Evolutionary conservation across 2,888 invertebrate genomes (phyloP).

Genomic region (Oeneis ivallda): DNA sequence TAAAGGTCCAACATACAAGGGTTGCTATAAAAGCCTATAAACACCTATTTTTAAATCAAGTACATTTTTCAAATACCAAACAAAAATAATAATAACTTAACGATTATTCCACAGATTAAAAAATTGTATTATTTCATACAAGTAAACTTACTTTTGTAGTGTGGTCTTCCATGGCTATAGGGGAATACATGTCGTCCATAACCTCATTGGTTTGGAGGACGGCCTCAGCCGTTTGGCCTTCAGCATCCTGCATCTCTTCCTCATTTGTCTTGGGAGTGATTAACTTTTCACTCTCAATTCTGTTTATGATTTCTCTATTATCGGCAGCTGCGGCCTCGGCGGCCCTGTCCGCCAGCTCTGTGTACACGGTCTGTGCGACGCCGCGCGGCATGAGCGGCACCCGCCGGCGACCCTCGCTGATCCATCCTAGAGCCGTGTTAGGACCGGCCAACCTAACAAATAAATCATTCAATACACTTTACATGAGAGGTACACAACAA

Average conservation of each 20-base stretch:
- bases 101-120: neutral
- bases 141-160: conserved; percentile 59
- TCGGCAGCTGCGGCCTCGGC: conserved; percentile 76
- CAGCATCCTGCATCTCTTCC: conserved; percentile 58
- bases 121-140: neutral
- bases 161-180: conserved; percentile 75
- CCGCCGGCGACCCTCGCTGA: conserved; percentile 91
- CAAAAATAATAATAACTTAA: neutral
- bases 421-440: conserved; percentile 89
- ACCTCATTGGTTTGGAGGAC: conserved; percentile 54
- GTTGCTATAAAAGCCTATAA: neutral
- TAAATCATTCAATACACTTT: neutral
- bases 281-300: conserved; percentile 65
- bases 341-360: conserved; percentile 90
- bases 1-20: conserved; percentile 36
- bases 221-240: conserved; percentile 61
- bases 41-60: too few relatives aligned
- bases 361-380: conserved; percentile 92
- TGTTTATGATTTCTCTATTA: conserved; percentile 66
- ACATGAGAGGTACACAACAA: too few relatives aligned
- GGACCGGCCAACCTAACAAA: conserved; percentile 83
- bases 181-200: conserved; percentile 63
- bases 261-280: conserved; percentile 62
- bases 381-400: conserved; percentile 92
- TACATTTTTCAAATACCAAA: neutral